phyloP scores from a whole-genome alignment of 2,797 vertebrate genomes.

The Meriones psammophilus region DNA sequence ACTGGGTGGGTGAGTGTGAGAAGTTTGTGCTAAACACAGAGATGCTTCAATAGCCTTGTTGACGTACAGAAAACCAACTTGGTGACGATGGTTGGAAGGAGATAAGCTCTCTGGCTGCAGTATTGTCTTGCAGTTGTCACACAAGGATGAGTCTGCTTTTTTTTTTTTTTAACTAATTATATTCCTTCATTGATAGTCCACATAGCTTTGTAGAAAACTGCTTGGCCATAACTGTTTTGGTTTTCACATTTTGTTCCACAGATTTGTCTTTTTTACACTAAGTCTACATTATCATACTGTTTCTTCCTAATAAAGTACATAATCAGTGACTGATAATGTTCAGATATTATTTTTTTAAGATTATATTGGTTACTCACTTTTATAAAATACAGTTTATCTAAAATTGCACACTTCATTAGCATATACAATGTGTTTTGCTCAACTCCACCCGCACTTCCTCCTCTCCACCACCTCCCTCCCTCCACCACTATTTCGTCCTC shows the following conservation, averaged over 20 bases:
- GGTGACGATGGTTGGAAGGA: neutral
- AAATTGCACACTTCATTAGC: neutral
- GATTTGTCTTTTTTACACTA: neutral
- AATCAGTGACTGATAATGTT: neutral
- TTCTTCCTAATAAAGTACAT: neutral
- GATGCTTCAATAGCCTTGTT: neutral
- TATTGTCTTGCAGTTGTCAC: neutral
- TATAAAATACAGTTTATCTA: neutral
- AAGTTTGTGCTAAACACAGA: neutral
- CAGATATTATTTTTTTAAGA: neutral
- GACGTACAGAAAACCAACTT: neutral
- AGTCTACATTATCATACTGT: neutral
- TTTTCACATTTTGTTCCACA: neutral
- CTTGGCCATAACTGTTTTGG: neutral
- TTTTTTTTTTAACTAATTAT: neutral
- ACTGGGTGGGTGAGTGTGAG: neutral
- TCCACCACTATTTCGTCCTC: neutral
- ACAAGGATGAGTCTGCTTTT: neutral
- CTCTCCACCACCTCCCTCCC: neutral
- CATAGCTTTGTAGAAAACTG: neutral
- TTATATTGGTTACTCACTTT: neutral
- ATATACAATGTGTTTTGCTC: neutral
- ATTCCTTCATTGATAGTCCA: neutral
- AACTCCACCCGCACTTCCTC: neutral
- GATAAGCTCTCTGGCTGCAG: neutral